A percentile compares a stretch with the other conserved stretches of the same genome.
Conservation (phyloP, 2,797 vertebrate genomes). For the Nannoperca australis region DNA sequence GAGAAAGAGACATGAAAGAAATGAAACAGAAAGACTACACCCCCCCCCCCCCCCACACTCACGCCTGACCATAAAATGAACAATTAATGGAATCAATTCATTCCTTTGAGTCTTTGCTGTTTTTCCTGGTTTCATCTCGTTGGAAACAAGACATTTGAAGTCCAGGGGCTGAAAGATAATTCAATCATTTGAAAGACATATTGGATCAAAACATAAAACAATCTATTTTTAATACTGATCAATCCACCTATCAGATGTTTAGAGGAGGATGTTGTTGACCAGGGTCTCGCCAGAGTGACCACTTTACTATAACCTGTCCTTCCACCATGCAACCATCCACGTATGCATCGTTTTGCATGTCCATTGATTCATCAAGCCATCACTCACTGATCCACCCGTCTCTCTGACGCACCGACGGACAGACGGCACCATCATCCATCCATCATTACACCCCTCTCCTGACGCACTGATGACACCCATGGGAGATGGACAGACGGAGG, state of each 20-base stretch:
- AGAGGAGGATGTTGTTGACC: background rate
- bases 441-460: background rate
- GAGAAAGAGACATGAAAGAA: background rate
- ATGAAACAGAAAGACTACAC: background rate
- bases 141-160: background rate
- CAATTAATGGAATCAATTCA: too few species aligned
- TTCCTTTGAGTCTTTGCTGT: too few species aligned
- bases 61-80: too few species aligned
- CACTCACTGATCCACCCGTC: constrained; percentile 5
- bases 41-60: too few species aligned
- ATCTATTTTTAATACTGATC: background rate
- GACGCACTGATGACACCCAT: background rate
- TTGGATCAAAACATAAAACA: background rate
- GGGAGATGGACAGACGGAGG: background rate
- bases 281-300: too few species aligned
- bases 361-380: constrained; percentile 16
- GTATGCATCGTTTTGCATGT: background rate
- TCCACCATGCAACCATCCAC: background rate
- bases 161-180: too few species aligned
- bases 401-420: background rate
- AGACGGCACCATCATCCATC: background rate
- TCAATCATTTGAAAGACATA: background rate
- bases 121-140: background rate
- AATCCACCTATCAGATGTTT: background rate
- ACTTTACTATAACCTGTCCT: background rate